phyloP scores from a whole-genome alignment of 2,888 invertebrate species.

The Catotricha subobsoleta region DNA sequence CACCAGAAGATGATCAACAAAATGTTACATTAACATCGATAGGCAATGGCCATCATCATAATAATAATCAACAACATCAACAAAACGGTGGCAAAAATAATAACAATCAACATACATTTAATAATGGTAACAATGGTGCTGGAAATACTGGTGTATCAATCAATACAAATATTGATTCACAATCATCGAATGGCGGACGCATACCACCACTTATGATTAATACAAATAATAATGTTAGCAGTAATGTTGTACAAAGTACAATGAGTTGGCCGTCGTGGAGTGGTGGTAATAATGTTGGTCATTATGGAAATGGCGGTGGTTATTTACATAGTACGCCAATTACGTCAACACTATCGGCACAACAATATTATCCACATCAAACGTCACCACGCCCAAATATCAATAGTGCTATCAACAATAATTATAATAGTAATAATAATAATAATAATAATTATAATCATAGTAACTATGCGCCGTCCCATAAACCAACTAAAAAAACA shows the following conservation, averaged over 20 bases:
- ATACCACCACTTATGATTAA: slow-evolving; percentile 8
- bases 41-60: neutral
- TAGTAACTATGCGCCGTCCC: slow-evolving; percentile 20
- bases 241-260: slow-evolving; percentile 18
- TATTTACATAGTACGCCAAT: slow-evolving; percentile 13
- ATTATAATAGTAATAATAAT: slow-evolving; percentile 17
- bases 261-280: neutral
- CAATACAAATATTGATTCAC: slow-evolving; percentile 24
- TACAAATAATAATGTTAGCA: slow-evolving; percentile 13
- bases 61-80: slow-evolving; percentile 1
- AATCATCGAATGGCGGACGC: neutral
- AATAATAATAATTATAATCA: slow-evolving; percentile 15
- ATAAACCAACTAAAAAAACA: slow-evolving; percentile 46
- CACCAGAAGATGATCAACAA: slow-evolving; percentile 42
- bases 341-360: slow-evolving; percentile 12
- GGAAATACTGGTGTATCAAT: slow-evolving; percentile 21
- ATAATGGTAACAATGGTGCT: too few relatives aligned
- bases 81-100: too few relatives aligned
- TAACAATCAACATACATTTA: slow-evolving; percentile 27
- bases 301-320: slow-evolving; percentile 20
- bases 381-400: slow-evolving; percentile 18
- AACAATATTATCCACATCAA: slow-evolving; percentile 18
- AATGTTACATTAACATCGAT: slow-evolving; percentile 18
- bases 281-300: slow-evolving; percentile 23
- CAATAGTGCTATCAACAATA: slow-evolving; percentile 20